These are phyloP conservation scores for Ichneumoninae sp. DNA, from an alignment of 2,888 invertebrate genomes.

Conservation along the genomic window DNA sequence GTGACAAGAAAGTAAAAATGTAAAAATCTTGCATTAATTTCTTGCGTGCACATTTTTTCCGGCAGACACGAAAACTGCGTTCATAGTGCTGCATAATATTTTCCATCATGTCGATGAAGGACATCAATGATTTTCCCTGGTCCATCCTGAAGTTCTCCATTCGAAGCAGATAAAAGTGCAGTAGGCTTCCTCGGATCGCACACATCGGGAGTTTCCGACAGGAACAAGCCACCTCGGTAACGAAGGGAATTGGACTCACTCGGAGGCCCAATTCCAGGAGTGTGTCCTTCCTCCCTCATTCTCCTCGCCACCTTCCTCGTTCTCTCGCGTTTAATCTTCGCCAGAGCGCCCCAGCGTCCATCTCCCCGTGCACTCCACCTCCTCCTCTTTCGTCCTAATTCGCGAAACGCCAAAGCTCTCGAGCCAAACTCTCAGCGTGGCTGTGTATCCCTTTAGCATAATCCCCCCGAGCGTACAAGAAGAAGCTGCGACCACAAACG, in stretches of 20 bases:
- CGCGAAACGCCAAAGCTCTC: conserved; percentile 54
- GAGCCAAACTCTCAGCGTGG: background rate
- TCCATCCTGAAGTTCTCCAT: background rate
- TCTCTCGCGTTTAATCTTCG: conserved; percentile 8
- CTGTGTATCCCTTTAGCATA: conserved; percentile 79
- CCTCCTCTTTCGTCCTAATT: conserved; percentile 51
- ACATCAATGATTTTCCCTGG: conserved; percentile 3
- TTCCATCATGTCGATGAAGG: background rate
- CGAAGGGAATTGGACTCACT: conserved; percentile 57
- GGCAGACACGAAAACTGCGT: background rate
- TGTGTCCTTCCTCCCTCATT: conserved; percentile 54
- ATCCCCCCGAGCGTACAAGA: conserved; percentile 78
- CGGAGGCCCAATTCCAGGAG: conserved; percentile 65
- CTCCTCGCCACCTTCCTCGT: conserved; percentile 25
- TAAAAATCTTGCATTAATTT: no score
- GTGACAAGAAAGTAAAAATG: no score
- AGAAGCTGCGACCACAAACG: conserved; percentile 66
- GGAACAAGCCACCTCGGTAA: conserved; percentile 57
- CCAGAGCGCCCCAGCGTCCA: conserved; percentile 31
- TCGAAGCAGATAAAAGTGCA: conserved; percentile 42
- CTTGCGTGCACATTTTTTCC: no score
- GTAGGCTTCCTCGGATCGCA: background rate
- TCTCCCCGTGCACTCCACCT: conserved; percentile 24
- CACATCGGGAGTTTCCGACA: conserved; percentile 33
- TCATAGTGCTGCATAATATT: background rate